phyloP scores from a whole-genome alignment of 2,113 vertebrate species.

The Odocoileus hemionus region DNA sequence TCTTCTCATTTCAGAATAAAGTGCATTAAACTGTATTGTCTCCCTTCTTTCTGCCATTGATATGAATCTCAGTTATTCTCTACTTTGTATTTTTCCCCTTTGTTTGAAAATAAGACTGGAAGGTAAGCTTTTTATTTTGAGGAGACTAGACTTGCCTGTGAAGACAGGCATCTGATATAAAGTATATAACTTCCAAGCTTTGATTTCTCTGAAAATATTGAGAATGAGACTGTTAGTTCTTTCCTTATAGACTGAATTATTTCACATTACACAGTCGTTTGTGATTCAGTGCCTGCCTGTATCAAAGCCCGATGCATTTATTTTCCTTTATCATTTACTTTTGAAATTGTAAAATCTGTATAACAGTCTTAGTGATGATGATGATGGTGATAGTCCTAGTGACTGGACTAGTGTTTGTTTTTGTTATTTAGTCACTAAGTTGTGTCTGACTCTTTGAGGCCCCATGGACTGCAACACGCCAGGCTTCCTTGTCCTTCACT shows the following conservation, averaged over 20 bases:
- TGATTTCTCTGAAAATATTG: neutral
- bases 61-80: neutral
- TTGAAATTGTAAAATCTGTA: neutral
- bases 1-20: neutral
- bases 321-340: neutral
- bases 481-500: neutral
- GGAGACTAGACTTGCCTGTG: neutral
- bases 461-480: neutral
- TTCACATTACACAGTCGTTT: neutral
- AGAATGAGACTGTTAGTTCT: neutral
- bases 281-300: neutral
- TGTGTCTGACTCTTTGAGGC: neutral
- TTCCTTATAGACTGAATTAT: neutral
- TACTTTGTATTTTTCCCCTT: neutral
- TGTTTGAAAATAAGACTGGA: neutral
- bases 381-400: fast-evolving
- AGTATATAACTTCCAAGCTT: neutral
- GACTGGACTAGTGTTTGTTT: neutral
- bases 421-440: neutral
- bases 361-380: neutral
- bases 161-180: neutral
- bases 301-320: neutral
- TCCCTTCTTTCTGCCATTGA: neutral
- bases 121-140: neutral
- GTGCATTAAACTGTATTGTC: neutral